A percentile compares a stretch with the other conserved stretches of the same genome.
Conservation (phyloP, 2,113 vertebrate genomes). For the Gorsachius goisagi region DNA sequence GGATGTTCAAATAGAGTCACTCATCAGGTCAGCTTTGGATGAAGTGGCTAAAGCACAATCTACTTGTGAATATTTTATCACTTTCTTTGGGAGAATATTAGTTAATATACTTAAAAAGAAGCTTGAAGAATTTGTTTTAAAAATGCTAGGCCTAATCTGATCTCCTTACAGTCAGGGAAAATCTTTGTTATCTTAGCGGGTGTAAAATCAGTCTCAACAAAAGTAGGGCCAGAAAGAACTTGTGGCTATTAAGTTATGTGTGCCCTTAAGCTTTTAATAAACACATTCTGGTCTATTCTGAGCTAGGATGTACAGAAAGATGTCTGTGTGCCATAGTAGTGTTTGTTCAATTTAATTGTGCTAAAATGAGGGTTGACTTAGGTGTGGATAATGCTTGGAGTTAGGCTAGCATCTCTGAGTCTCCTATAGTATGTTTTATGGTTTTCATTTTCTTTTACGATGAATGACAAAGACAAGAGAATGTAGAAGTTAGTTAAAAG, state of each 20-base stretch:
- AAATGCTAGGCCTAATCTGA: neutral
- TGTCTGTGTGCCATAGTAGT: neutral
- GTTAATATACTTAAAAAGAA: neutral
- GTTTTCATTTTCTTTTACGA: neutral
- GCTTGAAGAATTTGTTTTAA: neutral
- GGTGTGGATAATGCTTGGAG: neutral
- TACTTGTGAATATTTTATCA: neutral
- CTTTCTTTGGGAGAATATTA: neutral
- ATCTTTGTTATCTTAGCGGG: neutral
- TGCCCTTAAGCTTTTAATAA: neutral
- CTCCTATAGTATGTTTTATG: neutral
- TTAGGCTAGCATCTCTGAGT: neutral
- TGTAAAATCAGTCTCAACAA: neutral
- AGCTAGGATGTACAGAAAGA: neutral
- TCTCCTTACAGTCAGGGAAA: neutral
- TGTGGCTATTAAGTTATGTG: neutral
- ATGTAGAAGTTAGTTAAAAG: neutral
- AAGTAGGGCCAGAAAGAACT: neutral
- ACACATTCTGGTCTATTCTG: neutral
- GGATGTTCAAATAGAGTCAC: neutral
- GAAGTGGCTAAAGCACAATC: neutral
- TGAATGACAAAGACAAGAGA: neutral
- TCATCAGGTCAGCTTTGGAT: neutral
- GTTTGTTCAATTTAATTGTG: constrained; percentile 27
- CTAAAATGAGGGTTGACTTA: constrained; percentile 16